Base-by-base conservation (phyloP, 2,113 vertebrate genomes). In the Sminthopsis crassicaudata region DNA sequence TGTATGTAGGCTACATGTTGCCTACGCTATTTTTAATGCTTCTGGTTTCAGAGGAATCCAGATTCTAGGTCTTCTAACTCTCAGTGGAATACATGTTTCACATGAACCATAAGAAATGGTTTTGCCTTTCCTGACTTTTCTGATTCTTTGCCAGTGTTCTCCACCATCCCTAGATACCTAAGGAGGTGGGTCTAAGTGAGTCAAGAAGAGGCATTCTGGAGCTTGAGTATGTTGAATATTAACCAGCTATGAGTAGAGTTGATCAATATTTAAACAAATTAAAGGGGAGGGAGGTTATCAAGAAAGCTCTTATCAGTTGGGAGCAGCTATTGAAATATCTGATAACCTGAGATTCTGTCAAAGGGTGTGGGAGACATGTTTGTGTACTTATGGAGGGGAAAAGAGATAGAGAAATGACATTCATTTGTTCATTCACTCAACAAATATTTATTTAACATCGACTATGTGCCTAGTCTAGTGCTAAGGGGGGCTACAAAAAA, bases 231-330 rank as follows among this genome's bases (percentile, higher is more conserved):
- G 90, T 97, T 97, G 93, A 94, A 93, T 53, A 91, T 95, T 95
- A 95, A 97, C 94, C 53, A 76, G 92, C 51, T 50, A 91, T 92
- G 95, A 94, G 92, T 92, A 92, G 76, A 42, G 48, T 46, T 48
- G 60, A 96, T 96, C 94, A 94, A 95, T 96, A 95, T 97, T 97
- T 95, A 96, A 97, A 96, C 94, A 94, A 92, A 27, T 93, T 94
- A 95, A 88, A 53, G 91, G 91, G 54, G 48, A 91, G 91, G 89
- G 14, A 55, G 92, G 93, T 95, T 96, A 94, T 96, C 94, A 92
- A 89, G 67, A 92, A 88, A 93, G 51, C 30, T 54, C 46, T 93
- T 92, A 90, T 94, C 5, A 0, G 16, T 53, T 90, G 54, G 93
- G 46, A 90, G 30, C 90, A 67, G 55, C 55, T 89, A 46, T 84